Evolutionary conservation across 2,888 invertebrate genomes (phyloP).

Genomic region (Steinernema hermaphroditum): DNA sequence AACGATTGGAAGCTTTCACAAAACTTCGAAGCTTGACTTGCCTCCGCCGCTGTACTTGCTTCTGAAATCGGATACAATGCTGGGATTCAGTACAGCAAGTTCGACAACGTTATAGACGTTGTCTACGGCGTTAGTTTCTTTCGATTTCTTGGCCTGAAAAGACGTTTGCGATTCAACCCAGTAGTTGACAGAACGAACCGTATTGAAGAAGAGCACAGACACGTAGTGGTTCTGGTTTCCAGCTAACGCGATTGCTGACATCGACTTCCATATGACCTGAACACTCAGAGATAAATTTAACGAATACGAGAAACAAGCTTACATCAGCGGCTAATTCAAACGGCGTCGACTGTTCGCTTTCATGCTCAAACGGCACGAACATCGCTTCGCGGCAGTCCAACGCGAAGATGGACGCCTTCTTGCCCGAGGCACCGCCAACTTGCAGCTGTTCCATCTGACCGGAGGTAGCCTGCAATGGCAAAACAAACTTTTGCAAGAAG

Average conservation of each 20-base stretch:
- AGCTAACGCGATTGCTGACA: conserved; percentile 3
- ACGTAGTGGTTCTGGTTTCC: conserved; percentile 5
- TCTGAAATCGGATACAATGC: background rate
- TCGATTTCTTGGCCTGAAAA: no score
- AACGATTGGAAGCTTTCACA: no score
- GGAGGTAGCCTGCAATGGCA: no score
- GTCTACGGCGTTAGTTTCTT: no score
- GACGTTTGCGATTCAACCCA: no score
- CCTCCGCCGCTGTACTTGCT: no score
- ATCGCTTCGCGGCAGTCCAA: background rate
- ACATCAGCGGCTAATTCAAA: background rate
- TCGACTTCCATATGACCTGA: conserved; percentile 1
- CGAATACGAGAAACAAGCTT: background rate
- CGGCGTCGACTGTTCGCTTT: background rate
- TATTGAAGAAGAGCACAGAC: conserved; percentile 1
- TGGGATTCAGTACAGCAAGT: background rate
- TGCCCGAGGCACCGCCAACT: background rate
- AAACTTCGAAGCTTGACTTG: no score
- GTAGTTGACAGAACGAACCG: background rate
- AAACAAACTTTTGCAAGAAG: no score
- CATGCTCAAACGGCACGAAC: background rate
- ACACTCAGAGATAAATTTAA: background rate
- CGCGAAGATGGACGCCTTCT: conserved; percentile 6
- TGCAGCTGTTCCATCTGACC: background rate
- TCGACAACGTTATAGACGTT: no score